phyloP scores from a whole-genome alignment of 2,113 vertebrate genomes.

The Henicopernis longicauda region DNA sequence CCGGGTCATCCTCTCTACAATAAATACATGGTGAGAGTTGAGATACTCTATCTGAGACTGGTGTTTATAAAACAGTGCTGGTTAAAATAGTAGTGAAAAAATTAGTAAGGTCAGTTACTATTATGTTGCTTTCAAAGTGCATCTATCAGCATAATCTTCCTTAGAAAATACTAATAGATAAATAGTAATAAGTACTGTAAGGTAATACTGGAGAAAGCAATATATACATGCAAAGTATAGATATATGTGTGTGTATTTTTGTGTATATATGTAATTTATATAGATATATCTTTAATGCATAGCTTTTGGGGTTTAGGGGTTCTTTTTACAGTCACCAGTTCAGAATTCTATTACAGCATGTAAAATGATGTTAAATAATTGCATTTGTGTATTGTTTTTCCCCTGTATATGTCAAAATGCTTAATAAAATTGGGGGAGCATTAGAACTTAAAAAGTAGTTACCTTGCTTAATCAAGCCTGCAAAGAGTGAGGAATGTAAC shows the following conservation, averaged over 20 bases:
- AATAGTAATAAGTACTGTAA: not conserved
- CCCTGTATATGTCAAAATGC: not conserved
- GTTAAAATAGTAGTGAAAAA: not conserved
- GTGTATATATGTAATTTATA: not conserved
- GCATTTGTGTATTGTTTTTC: not conserved
- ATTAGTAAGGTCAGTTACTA: not conserved
- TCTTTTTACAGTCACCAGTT: not conserved
- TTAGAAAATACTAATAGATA: not conserved
- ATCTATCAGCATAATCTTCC: not conserved
- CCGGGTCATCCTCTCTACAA: constrained; percentile 93
- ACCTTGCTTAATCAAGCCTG: not conserved
- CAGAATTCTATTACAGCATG: not conserved
- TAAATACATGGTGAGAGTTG: constrained; percentile 85
- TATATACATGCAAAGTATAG: not conserved
- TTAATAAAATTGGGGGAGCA: not conserved
- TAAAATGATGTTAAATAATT: not conserved
- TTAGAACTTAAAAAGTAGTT: not conserved
- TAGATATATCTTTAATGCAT: not conserved
- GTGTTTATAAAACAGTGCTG: not conserved
- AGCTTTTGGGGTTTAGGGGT: not conserved
- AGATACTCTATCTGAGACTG: not conserved
- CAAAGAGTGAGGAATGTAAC: not conserved
- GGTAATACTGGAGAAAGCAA: not conserved
- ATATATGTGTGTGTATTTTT: not conserved
- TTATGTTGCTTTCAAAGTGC: not conserved